phyloP scores from a whole-genome alignment of 2,888 invertebrate species.

The Ferdinandea cuprea region DNA sequence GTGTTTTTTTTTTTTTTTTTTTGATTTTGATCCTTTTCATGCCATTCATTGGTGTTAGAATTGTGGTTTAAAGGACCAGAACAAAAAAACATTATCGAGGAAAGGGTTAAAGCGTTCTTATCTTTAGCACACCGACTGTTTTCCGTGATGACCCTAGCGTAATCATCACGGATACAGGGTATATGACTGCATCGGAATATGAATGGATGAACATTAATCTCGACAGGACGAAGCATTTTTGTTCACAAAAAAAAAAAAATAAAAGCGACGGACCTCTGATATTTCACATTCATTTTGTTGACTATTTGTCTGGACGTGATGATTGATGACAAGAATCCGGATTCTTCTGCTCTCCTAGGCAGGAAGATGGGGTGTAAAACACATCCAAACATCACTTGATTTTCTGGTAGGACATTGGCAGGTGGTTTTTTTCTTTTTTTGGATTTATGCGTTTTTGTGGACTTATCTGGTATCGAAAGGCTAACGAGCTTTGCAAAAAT shows the following conservation, averaged over 20 bases:
- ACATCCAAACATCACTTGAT: constrained; percentile 34
- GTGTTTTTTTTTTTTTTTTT: constrained; percentile 19
- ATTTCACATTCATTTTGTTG: constrained; percentile 57
- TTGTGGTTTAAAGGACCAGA: constrained; percentile 33
- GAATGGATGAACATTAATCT: constrained; percentile 58
- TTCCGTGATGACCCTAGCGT: constrained; percentile 31
- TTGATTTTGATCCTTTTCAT: background rate
- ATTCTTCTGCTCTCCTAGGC: constrained; percentile 24
- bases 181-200: constrained; percentile 45
- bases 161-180: constrained; percentile 39
- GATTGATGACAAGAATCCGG: constrained; percentile 59
- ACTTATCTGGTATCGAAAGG: background rate
- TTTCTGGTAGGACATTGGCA: constrained; percentile 36
- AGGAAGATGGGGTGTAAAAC: background rate
- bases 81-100: background rate
- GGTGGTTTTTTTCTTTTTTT: background rate
- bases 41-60: constrained; percentile 55
- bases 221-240: constrained; percentile 37
- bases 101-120: constrained; percentile 63
- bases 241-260: background rate
- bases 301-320: constrained; percentile 63
- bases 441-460: background rate
- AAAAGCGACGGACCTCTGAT: constrained; percentile 10
- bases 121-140: constrained; percentile 47
- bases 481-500: too few relatives aligned